These are phyloP conservation scores for Arctocebus calabarensis DNA, from an alignment of 2,797 vertebrate genomes.

Conservation along the genomic window DNA sequence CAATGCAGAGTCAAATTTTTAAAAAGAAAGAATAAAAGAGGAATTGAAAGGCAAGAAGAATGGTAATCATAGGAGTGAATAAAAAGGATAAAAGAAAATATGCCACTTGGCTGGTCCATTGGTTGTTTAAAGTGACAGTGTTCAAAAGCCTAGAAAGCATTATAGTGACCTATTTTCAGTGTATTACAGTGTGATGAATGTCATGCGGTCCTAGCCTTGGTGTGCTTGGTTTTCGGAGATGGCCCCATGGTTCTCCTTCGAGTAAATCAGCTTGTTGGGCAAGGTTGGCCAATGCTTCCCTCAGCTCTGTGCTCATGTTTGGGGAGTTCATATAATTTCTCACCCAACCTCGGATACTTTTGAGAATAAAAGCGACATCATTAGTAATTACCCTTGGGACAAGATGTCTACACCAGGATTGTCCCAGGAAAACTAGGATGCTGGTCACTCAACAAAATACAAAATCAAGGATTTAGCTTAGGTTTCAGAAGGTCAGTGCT, in stretches of 20 bases:
- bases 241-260: not conserved
- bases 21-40: constrained; percentile 52
- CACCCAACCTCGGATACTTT: not conserved
- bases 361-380: not conserved
- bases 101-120: not conserved
- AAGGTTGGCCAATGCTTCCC: not conserved
- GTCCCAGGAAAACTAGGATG: not conserved
- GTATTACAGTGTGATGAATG: not conserved
- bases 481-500: not conserved
- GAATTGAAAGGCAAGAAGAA: constrained; percentile 18
- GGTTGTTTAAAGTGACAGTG: not conserved
- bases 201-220: not conserved
- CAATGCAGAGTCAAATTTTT: constrained; percentile 7
- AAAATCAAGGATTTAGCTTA: not conserved
- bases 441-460: not conserved
- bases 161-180: not conserved
- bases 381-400: not conserved
- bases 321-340: not conserved
- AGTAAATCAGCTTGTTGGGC: not conserved
- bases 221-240: not conserved
- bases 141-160: constrained; percentile 35
- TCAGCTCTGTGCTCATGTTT: not conserved
- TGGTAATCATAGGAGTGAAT: not conserved
- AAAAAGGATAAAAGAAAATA: constrained; percentile 33
- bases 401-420: not conserved